A percentile compares a stretch with the other conserved stretches of the same genome.
Conservation (phyloP, 2,888 invertebrate genomes). For the Oxytorus armatus region DNA sequence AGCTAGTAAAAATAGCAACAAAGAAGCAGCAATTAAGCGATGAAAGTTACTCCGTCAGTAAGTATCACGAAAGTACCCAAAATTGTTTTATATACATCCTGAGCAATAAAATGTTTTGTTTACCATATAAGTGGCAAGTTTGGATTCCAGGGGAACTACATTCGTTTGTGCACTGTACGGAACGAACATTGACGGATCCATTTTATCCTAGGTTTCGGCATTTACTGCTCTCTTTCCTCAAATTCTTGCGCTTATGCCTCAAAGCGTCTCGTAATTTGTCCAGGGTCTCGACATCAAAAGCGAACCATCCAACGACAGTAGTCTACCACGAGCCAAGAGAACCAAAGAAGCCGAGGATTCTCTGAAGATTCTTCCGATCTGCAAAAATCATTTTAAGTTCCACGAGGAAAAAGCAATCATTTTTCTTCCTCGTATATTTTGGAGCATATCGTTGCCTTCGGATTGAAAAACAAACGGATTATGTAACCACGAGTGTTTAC, state of each 20-base stretch:
- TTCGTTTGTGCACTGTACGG: slow-evolving; percentile 88
- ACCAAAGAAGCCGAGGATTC: not conserved
- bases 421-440: not conserved
- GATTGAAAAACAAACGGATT: slow-evolving; percentile 28
- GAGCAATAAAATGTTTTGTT: slow-evolving; percentile 1
- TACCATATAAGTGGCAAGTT: slow-evolving; percentile 94
- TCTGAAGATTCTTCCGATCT: slow-evolving; percentile 1
- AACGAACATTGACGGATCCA: slow-evolving; percentile 91
- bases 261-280: not conserved
- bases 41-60: not conserved
- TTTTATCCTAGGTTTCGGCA: slow-evolving; percentile 84
- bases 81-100: not conserved
- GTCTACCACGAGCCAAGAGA: not conserved
- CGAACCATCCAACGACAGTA: not conserved
- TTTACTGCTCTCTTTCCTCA: slow-evolving; percentile 74
- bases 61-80: slow-evolving; percentile 33
- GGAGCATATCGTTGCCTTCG: not conserved
- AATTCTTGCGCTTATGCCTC: not conserved
- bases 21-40: not conserved
- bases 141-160: slow-evolving; percentile 93
- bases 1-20: too few species aligned
- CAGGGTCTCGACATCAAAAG: not conserved
- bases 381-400: not conserved
- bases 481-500: slow-evolving; percentile 42
- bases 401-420: not conserved